Conservation (phyloP, 2,113 vertebrate genomes). For the Diadophis punctatus region DNA sequence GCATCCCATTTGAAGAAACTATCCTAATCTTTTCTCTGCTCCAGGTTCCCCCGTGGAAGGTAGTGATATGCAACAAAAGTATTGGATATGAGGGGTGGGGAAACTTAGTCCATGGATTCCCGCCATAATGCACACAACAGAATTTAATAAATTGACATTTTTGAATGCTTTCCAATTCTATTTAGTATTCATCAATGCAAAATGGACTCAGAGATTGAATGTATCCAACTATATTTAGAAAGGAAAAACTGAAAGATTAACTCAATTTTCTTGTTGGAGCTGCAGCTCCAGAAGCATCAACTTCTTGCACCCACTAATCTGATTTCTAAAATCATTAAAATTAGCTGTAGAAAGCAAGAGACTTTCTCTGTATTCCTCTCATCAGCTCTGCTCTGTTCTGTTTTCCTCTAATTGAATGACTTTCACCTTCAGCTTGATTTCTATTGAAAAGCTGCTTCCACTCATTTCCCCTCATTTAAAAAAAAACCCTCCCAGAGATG, state of each 20-base stretch:
- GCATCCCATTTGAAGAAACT: neutral
- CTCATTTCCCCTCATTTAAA: neutral
- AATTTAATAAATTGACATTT: neutral
- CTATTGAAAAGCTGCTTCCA: neutral
- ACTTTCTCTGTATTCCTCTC: neutral
- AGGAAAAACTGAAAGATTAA: neutral
- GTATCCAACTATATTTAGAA: neutral
- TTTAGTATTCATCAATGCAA: neutral
- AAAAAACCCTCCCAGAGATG: neutral
- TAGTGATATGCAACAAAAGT: neutral
- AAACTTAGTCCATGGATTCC: neutral
- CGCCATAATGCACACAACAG: neutral
- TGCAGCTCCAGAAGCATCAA: neutral
- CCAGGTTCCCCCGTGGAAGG: neutral
- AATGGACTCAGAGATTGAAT: neutral
- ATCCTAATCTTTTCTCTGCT: neutral
- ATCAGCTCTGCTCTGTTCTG: neutral
- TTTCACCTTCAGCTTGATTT: neutral
- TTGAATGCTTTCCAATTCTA: neutral
- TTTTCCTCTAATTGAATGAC: neutral
- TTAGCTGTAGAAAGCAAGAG: neutral
- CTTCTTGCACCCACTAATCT: neutral
- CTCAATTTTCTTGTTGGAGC: neutral
- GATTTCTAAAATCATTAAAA: neutral
- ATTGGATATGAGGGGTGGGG: neutral